phyloP scores from a whole-genome alignment of 2,888 invertebrate species.

The Prionchulus punctatus region DNA sequence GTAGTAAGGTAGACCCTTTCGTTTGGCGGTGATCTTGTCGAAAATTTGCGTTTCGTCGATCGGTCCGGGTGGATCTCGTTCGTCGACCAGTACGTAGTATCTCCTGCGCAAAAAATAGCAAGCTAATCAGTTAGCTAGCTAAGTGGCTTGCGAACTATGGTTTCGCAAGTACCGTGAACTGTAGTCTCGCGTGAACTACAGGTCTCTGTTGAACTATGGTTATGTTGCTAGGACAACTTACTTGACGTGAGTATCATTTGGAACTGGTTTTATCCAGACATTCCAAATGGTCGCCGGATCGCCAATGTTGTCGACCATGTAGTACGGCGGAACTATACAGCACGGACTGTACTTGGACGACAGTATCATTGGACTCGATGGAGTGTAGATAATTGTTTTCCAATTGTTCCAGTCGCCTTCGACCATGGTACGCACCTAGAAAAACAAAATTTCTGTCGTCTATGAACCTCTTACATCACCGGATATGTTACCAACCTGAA shows the following conservation, averaged over 20 bases:
- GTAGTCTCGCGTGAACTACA: too few species aligned
- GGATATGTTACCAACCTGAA: constrained; percentile 20
- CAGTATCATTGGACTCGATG: neutral
- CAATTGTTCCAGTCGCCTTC: constrained; percentile 28
- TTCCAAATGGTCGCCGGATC: constrained; percentile 24
- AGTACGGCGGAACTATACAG: constrained; percentile 32
- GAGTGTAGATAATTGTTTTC: constrained; percentile 20
- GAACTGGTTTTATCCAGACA: constrained; percentile 25
- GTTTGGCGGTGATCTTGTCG: constrained; percentile 29
- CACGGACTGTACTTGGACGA: constrained; percentile 16
- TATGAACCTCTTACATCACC: neutral
- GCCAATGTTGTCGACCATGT: constrained; percentile 27
- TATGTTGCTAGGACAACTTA: constrained; percentile 12
- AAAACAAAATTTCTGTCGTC: neutral
- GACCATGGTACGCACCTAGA: constrained; percentile 25
- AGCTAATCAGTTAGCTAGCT: neutral
- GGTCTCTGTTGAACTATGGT: too few species aligned
- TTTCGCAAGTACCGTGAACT: neutral
- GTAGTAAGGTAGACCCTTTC: constrained; percentile 26
- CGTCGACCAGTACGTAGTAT: constrained; percentile 31
- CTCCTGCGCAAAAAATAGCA: constrained; percentile 18
- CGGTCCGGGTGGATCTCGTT: constrained; percentile 28
- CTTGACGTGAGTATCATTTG: constrained; percentile 27
- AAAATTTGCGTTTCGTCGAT: constrained; percentile 29
- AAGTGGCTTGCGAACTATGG: neutral